Evolutionary conservation across 2,113 vertebrate genomes (phyloP), one percentile per base, ranked within the genome.

Genomic region (Picathartes gymnocephalus): DNA sequence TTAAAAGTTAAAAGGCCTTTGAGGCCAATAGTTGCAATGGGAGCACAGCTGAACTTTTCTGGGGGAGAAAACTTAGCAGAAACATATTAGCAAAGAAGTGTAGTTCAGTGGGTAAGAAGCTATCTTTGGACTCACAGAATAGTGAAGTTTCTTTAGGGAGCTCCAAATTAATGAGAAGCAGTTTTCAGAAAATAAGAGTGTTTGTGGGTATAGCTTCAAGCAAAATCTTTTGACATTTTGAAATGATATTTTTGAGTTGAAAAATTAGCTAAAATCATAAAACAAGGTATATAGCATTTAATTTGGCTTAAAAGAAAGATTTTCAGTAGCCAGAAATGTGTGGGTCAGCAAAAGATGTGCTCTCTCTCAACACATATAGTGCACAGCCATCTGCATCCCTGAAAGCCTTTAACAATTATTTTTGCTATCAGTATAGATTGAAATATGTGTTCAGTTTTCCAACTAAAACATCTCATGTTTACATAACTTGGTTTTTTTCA

Each of bases 1-100:
- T 85, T 77, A 79, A 68, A 87, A 76, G 37, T 93, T 92, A 80
- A 96, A 94, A 86, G 78, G 25, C n/a, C 58, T 94, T 94, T 92
- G 84, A 90, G 85, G 40, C 15, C 66, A 83, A 21, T 80, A 70
- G 74, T 82, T 81, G 54, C 1, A 7, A 42, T 69, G 48, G 37
- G 25, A 93, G 11, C 14, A 70, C 31, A 94, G 56, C 19, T 88
- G 56, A 81, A 76, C 53, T 69, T 74, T 76, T 76, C 57, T 0
- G 0, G 9, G n/a, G 13, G 31, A 88, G 45, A 60, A 57, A 87
- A 80, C 35, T 33, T 90, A 93, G 91, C 48, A 86, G 17, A 48
- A 69, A 66, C 25, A 47, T 90, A 54, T 30, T 72, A 73, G 42
- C 62, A 13, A 80, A 27, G 22, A 72, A 62, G 45, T 69, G 45